A percentile compares a stretch with the other conserved stretches of the same genome.
Evolutionary conservation across 2,888 invertebrate species (phyloP).

Genomic region (Choreutis nemorana): DNA sequence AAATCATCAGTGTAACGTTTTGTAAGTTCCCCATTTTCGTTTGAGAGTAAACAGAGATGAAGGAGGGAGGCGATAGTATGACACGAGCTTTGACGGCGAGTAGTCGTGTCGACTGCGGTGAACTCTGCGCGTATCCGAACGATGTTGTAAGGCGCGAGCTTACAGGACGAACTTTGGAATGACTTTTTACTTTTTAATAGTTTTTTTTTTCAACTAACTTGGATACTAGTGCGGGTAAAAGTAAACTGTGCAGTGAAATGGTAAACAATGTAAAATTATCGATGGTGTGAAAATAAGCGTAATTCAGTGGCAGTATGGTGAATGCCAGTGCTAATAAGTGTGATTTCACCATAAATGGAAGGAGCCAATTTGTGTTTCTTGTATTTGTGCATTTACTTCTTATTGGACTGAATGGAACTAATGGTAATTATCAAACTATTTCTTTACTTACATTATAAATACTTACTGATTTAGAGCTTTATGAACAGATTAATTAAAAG

Average conservation of each 20-base stretch:
- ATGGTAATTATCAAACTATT: constrained; percentile 37
- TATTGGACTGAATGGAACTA: constrained; percentile 61
- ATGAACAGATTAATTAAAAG: too few relatives aligned
- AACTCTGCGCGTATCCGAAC: constrained; percentile 15
- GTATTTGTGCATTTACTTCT: constrained; percentile 61
- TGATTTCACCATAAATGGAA: constrained; percentile 59
- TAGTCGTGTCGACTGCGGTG: constrained; percentile 36
- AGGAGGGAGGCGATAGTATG: constrained; percentile 57
- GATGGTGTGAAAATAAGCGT: constrained; percentile 45
- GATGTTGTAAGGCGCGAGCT: constrained; percentile 10
- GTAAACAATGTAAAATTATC: constrained; percentile 51
- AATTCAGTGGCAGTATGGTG: constrained; percentile 61
- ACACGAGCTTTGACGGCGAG: constrained; percentile 36
- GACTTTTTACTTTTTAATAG: constrained; percentile 13
- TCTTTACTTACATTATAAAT: background rate
- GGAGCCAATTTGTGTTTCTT: constrained; percentile 60
- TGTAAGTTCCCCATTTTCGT: constrained; percentile 46
- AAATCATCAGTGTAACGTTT: too few relatives aligned
- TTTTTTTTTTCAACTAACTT: constrained; percentile 1
- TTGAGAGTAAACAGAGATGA: constrained; percentile 55
- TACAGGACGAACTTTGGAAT: constrained; percentile 22
- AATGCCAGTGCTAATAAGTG: constrained; percentile 61
- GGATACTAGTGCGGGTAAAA: constrained; percentile 11
- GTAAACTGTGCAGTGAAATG: constrained; percentile 21
- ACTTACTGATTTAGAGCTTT: too few relatives aligned